Evolutionary conservation across 2,113 vertebrate species (phyloP).

Genomic region (Numenius arquata): DNA sequence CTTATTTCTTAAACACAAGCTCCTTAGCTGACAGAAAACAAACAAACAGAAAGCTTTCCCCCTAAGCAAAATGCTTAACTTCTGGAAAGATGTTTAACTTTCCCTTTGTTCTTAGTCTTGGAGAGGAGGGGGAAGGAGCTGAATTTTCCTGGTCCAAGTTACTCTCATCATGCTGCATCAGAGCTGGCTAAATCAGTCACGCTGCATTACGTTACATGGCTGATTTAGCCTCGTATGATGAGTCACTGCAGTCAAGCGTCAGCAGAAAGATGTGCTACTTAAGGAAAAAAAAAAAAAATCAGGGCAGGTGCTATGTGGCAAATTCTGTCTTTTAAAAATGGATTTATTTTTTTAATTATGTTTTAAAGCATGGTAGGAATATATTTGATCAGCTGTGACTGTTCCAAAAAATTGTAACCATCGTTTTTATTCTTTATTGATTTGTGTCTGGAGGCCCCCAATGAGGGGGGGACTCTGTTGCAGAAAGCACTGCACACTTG

Average conservation of each 20-base stretch:
- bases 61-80: neutral
- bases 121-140: neutral
- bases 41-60: neutral
- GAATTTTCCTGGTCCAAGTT: conserved; percentile 28
- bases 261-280: conserved; percentile 52
- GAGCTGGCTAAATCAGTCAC: conserved; percentile 57
- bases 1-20: neutral
- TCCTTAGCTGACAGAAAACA: neutral
- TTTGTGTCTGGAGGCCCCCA: neutral
- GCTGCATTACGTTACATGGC: conserved; percentile 53
- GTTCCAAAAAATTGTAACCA: neutral
- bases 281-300: neutral
- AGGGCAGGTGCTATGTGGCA: neutral
- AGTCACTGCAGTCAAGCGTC: conserved; percentile 59
- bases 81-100: conserved; percentile 9
- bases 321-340: neutral
- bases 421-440: neutral
- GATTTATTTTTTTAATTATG: neutral
- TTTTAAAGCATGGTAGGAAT: neutral
- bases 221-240: conserved; percentile 59
- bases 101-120: conserved; percentile 10
- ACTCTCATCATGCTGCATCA: conserved; percentile 41
- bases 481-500: neutral
- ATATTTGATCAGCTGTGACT: neutral
- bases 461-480: neutral